Base-by-base conservation (phyloP, 2,113 vertebrate species). In the Coryphaenoides rupestris region DNA sequence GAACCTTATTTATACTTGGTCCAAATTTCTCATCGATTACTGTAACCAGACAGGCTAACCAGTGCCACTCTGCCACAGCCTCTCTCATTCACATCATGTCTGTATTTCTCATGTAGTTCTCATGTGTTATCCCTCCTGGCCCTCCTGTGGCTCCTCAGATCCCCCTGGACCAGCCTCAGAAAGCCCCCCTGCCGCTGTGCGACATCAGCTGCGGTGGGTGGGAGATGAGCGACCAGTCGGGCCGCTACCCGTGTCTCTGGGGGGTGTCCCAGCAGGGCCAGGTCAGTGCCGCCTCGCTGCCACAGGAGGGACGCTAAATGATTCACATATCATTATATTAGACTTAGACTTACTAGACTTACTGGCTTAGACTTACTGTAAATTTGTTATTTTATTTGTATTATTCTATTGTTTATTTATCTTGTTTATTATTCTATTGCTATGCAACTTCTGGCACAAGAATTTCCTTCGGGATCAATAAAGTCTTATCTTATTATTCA, bases 141-240 rank as follows among this genome's bases (percentile, higher is more conserved):
- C 40, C 5, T 45, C 21, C 22, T 17, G n/a, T 22, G 9, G 88
- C 94, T 2, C 76, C 89, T 19, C 86, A 5, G 91, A 88, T 21
- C 84, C 94, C 63, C 60, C 80, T 66, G 84, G 88, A 61, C 78
- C 89, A 47, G 58, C 93, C 72, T 86, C 92, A 5, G 92, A 95
- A 80, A 68, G 62, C 74, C 19, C 87, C 77, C 0, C 76, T 88
- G 66, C 96, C 96, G 0, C 95, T 99, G 84, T 94, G 82, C 73
- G 97, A 99, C 81, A 92, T 98, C 78, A 95, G 94, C 13, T 79
- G 95, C 2, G 97, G 97, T 1, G 95, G 96, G 0, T 97, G 95
- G 95, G 94, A 96, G 58, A 86, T 98, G 88, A 95, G 91, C 0
- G 94, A 95, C 0, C 93, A 94, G 72, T 93, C 95, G 0, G 84